Percentiles rank a stretch among this genome's conserved stretches.
Conservation (phyloP, 2,888 invertebrate species). For the Aleiodes testaceus region DNA sequence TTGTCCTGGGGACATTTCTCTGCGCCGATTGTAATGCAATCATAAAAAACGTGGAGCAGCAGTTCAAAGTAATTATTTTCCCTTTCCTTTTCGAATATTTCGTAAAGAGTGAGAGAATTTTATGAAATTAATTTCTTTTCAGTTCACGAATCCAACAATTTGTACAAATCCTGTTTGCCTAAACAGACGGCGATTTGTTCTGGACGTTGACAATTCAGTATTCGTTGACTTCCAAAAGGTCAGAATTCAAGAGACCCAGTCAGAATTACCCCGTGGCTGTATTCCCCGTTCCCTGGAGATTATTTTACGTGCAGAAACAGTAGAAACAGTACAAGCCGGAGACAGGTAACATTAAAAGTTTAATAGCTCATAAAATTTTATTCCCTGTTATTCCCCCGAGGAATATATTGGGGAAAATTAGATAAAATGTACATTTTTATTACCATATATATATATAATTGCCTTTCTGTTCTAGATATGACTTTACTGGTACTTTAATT, state of each 20-base stretch:
- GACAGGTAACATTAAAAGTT: slow-evolving; percentile 74
- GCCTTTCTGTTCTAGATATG: slow-evolving; percentile 57
- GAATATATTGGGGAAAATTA: no score
- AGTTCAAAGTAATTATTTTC: slow-evolving; percentile 87
- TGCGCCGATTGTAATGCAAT: slow-evolving; percentile 97
- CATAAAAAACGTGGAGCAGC: slow-evolving; percentile 96
- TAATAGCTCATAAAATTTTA: slow-evolving; percentile 3
- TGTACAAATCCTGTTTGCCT: slow-evolving; percentile 97
- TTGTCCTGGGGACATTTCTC: slow-evolving; percentile 91
- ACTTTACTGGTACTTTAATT: slow-evolving; percentile 80
- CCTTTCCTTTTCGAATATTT: no score
- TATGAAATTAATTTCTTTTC: slow-evolving; percentile 55
- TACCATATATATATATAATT: background rate
- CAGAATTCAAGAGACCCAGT: slow-evolving; percentile 97
- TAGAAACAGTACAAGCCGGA: slow-evolving; percentile 95
- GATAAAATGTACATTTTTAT: no score
- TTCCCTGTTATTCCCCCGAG: no score
- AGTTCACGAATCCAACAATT: slow-evolving; percentile 95
- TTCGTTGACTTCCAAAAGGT: slow-evolving; percentile 99
- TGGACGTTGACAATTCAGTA: slow-evolving; percentile 93
- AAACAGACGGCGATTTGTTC: slow-evolving; percentile 90
- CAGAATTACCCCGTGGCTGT: slow-evolving; percentile 95
- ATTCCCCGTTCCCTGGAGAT: slow-evolving; percentile 97
- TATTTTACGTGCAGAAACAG: slow-evolving; percentile 94
- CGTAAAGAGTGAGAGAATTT: background rate